phyloP scores from a whole-genome alignment of 64 coral and sea anemone species.

The Dendronephthya gigantea region DNA sequence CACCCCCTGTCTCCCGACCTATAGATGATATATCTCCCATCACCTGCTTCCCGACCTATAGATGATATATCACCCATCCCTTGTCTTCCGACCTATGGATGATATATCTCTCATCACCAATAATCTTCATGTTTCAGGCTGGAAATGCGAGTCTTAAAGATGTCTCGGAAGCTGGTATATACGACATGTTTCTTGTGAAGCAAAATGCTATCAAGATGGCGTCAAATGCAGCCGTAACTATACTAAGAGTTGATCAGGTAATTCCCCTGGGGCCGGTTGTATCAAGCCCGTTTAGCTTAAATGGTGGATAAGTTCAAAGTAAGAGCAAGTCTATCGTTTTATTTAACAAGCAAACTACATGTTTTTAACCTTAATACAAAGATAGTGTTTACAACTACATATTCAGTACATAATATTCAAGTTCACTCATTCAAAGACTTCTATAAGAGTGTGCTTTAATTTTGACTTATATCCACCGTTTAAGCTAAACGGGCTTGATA shows the following conservation, averaged over 20 bases:
- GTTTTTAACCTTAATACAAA: too few relatives aligned
- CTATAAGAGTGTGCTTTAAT: too few relatives aligned
- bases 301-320: too few relatives aligned
- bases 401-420: background rate
- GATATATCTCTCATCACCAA: background rate
- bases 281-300: too few relatives aligned
- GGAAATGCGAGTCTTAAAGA: constrained; percentile 61
- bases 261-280: too few relatives aligned
- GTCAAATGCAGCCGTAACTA: constrained; percentile 68
- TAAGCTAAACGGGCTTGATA: too few relatives aligned
- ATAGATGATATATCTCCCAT: background rate
- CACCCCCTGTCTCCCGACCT: background rate
- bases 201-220: constrained; percentile 79
- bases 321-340: too few relatives aligned
- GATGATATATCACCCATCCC: background rate
- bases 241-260: constrained; percentile 90
- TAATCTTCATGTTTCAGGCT: constrained; percentile 37
- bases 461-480: too few relatives aligned
- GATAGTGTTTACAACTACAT: too few relatives aligned
- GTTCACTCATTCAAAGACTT: background rate
- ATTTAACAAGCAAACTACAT: too few relatives aligned
- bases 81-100: too few relatives aligned
- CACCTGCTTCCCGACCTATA: background rate
- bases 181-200: constrained; percentile 56
- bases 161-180: constrained; percentile 55